phyloP scores from a whole-genome alignment of 2,113 vertebrate genomes.

The Tricholaema leucomelas region DNA sequence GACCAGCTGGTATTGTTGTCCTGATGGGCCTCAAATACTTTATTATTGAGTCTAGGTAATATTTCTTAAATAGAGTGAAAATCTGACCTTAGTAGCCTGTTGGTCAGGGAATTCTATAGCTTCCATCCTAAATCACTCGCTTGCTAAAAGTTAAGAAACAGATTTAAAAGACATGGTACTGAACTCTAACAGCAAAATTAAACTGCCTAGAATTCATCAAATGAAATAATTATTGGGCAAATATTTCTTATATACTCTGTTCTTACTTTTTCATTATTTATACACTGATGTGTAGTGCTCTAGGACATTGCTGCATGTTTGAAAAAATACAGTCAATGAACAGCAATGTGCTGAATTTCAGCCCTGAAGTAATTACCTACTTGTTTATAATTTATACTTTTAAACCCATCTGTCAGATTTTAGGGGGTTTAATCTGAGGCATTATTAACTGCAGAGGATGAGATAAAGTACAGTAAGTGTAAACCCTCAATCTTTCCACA shows the following conservation, averaged over 20 bases:
- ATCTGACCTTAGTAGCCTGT: not conserved
- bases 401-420: not conserved
- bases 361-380: not conserved
- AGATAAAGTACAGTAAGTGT: not conserved
- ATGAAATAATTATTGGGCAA: not conserved
- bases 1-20: too few relatives aligned
- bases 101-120: not conserved
- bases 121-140: not conserved
- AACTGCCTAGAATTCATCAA: not conserved
- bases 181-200: not conserved
- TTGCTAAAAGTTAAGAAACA: not conserved
- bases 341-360: not conserved
- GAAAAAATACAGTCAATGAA: not conserved
- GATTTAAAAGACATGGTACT: not conserved
- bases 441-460: not conserved
- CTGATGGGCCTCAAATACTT: not conserved
- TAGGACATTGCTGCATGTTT: rapidly evolving
- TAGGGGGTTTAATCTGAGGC: not conserved
- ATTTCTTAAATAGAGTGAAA: not conserved
- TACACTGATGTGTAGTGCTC: not conserved
- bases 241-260: not conserved
- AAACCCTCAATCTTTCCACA: not conserved
- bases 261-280: not conserved
- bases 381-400: not conserved
- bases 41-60: not conserved